These are phyloP conservation scores for Xiphias gladius DNA, from an alignment of 2,113 vertebrate genomes.

Conservation along the genomic window DNA sequence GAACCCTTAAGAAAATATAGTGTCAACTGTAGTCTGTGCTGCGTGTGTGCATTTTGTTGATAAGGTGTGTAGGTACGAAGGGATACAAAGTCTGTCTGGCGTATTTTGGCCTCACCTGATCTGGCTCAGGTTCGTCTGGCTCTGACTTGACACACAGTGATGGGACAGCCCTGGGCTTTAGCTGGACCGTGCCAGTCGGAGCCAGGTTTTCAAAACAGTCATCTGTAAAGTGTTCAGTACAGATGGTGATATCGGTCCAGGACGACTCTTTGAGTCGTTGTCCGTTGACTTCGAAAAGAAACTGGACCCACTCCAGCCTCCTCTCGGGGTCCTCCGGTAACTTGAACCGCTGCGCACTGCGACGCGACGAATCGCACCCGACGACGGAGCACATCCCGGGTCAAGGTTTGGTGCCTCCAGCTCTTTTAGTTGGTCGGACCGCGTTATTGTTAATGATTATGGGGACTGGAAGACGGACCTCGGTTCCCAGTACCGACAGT, in stretches of 20 bases:
- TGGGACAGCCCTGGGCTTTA: conserved; percentile 54
- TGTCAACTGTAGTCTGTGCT: too few relatives aligned
- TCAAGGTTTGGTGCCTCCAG: not conserved
- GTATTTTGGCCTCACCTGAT: not conserved
- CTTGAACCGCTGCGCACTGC: conserved; percentile 26
- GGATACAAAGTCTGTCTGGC: not conserved
- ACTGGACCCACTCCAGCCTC: conserved; percentile 66
- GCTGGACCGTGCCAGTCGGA: conserved; percentile 14
- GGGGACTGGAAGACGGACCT: not conserved
- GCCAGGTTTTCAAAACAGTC: conserved; percentile 48
- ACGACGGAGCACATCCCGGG: conserved; percentile 59
- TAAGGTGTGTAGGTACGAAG: too few relatives aligned
- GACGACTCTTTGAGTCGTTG: conserved; percentile 48
- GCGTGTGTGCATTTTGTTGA: too few relatives aligned
- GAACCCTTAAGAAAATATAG: too few relatives aligned
- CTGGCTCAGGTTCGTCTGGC: not conserved
- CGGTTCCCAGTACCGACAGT: not conserved
- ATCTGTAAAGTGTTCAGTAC: conserved; percentile 55
- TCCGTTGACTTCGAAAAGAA: conserved; percentile 44
- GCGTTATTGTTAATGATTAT: not conserved
- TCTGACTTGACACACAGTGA: conserved; percentile 27
- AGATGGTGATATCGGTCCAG: conserved; percentile 65
- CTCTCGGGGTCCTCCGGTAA: conserved; percentile 62
- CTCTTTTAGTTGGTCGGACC: not conserved
- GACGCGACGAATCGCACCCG: conserved; percentile 40